Conservation (phyloP, 2,797 vertebrate species). For the Pseudotriccus pelzelni region DNA sequence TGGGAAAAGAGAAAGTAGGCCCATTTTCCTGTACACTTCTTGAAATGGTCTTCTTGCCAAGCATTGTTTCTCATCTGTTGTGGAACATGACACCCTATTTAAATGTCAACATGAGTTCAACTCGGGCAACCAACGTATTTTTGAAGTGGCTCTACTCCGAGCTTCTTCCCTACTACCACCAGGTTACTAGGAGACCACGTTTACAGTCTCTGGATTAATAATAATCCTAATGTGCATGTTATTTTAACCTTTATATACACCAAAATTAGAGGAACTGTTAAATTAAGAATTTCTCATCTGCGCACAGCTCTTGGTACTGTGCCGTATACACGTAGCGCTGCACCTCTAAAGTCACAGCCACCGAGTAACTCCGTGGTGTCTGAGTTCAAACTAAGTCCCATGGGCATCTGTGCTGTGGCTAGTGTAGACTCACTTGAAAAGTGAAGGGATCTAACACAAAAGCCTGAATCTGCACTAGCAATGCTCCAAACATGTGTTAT, state of each 20-base stretch:
- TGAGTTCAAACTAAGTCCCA: background rate
- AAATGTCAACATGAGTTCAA: constrained; percentile 66
- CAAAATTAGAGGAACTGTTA: constrained; percentile 26
- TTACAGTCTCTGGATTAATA: constrained; percentile 50
- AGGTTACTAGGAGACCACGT: constrained; percentile 20
- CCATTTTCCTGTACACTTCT: constrained; percentile 63
- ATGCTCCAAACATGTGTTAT: background rate
- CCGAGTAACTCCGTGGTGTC: background rate
- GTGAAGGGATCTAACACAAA: background rate
- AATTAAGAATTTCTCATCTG: background rate
- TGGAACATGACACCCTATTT: constrained; percentile 66
- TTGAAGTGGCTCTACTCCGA: background rate
- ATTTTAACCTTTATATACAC: constrained; percentile 27
- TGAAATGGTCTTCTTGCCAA: constrained; percentile 61
- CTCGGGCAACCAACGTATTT: constrained; percentile 23
- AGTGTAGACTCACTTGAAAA: background rate
- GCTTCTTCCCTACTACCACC: constrained; percentile 1
- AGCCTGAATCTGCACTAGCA: background rate
- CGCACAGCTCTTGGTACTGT: background rate
- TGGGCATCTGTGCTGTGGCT: fast-evolving
- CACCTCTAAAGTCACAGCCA: background rate
- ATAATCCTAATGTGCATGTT: background rate
- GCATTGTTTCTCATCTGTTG: constrained; percentile 66
- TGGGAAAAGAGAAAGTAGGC: constrained; percentile 69
- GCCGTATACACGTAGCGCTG: background rate